Percentiles rank a stretch among this genome's conserved stretches.
Evolutionary conservation across 2,797 vertebrate species (phyloP).

Genomic region (Melanotaenia boesemani): DNA sequence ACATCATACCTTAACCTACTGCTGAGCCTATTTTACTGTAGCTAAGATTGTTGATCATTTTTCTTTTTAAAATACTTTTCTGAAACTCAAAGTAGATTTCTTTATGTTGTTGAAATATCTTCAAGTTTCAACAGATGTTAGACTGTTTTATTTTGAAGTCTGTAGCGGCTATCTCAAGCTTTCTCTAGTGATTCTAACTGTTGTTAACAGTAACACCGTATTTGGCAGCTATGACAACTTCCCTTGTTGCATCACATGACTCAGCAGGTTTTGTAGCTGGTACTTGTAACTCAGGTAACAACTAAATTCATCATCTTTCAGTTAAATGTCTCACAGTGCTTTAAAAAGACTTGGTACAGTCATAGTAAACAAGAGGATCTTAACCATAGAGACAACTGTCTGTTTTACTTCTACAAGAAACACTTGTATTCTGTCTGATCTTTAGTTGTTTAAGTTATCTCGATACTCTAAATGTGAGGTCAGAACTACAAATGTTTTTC

Average conservation of each 20-base stretch:
- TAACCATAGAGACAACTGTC: background rate
- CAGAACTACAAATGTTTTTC: background rate
- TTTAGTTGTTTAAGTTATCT: too few relatives aligned
- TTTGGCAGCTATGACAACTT: slow-evolving; percentile 29
- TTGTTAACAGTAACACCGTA: slow-evolving; percentile 9
- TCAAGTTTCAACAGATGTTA: background rate
- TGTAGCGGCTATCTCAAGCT: background rate
- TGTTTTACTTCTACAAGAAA: background rate
- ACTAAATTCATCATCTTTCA: background rate
- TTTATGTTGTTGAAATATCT: too few relatives aligned
- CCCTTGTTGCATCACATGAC: slow-evolving; percentile 17
- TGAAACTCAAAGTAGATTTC: background rate
- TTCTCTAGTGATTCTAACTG: slow-evolving; percentile 15
- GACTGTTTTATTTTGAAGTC: background rate
- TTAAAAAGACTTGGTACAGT: background rate
- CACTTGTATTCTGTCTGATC: background rate
- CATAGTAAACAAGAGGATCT: background rate
- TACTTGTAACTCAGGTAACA: slow-evolving; percentile 7
- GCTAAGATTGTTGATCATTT: background rate
- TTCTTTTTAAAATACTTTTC: background rate
- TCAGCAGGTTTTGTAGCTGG: slow-evolving; percentile 8
- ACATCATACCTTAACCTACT: too few relatives aligned
- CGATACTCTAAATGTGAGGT: background rate
- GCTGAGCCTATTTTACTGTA: too few relatives aligned
- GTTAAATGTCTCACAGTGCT: background rate